Conservation (phyloP, 2,113 vertebrate genomes). For the Amblyornis subalaris region DNA sequence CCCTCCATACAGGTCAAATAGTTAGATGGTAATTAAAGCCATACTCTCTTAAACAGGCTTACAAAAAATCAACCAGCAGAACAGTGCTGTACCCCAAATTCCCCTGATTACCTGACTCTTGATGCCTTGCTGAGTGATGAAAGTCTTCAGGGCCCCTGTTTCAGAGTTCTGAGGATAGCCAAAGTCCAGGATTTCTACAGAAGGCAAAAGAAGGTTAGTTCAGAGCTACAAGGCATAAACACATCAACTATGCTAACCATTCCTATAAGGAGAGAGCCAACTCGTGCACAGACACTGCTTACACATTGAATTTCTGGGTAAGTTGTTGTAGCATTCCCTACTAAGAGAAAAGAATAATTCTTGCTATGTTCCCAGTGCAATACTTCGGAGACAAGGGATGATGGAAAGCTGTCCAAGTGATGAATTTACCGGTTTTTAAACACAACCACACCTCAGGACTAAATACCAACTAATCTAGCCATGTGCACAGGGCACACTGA, state of each 20-base stretch:
- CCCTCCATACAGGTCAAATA: not conserved
- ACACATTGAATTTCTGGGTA: fast-evolving
- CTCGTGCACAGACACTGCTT: not conserved
- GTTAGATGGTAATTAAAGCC: not conserved
- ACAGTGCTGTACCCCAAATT: not conserved
- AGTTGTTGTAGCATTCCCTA: not conserved
- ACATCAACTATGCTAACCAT: not conserved
- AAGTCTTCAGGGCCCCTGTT: slow-evolving; percentile 97
- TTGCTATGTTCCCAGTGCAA: not conserved
- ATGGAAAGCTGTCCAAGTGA: not conserved
- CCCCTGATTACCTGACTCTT: slow-evolving; percentile 89
- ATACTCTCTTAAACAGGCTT: not conserved
- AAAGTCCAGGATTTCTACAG: slow-evolving; percentile 96
- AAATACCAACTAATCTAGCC: not conserved
- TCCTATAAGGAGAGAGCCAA: not conserved
- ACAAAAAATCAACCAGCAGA: not conserved
- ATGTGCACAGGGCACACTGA: not conserved
- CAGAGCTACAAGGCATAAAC: not conserved
- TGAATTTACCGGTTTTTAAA: not conserved
- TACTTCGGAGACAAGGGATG: not conserved
- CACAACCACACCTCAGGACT: not conserved
- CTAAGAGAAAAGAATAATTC: not conserved
- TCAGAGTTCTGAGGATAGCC: slow-evolving; percentile 99
- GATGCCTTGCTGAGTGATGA: slow-evolving; percentile 99
- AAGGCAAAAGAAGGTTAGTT: slow-evolving; percentile 35